Evolutionary conservation across 2,797 vertebrate genomes (phyloP), one percentile per base, ranked within the genome.

Genomic region (Lerista edwardsae): DNA sequence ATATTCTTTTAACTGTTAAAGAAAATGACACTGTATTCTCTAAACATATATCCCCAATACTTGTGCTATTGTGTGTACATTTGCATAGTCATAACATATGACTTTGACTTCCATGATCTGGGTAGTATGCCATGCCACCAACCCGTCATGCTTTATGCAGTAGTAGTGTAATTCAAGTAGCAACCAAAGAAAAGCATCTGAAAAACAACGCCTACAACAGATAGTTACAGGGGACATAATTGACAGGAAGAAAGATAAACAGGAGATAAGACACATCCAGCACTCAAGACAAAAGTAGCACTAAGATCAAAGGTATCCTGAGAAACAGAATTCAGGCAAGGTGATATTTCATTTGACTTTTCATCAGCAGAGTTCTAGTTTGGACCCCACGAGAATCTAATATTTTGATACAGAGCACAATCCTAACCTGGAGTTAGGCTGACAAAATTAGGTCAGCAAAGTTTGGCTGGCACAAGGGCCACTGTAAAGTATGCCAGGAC

Each of bases 11-110:
- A 15, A 27, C 41, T 87, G 75, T 41, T 71, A 78, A 81, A 82
- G 1, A 0, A 0, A 17, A 27, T 14, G 55, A 25, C 39, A 25
- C 1, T 1, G 0, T 72, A 73, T 44, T 68, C 0, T 23, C 31
- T 65, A 44, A 79, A 81, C 29, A 0, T 39, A n/a, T 44, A 0
- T 4, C 29, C 25, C 78, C 1, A 10, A 29, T 69, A 29, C 2
- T 31, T n/a, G 25, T 55, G 5, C 19, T 68, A 4, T 1, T n/a
- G n/a, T n/a, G n/a, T n/a, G n/a, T n/a, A n/a, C n/a, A n/a, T n/a
- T n/a, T n/a, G n/a, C n/a, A n/a, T n/a, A n/a, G n/a, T n/a, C n/a
- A 75, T 25, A 31, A 75, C 7, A 14, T 61, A 81, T 41, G 6
- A 29, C 8, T 0, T 0, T 27, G 36, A 3, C 11, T 67, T 10